A percentile compares a stretch with the other conserved stretches of the same genome.
Conservation (phyloP, 2,888 invertebrate genomes). For the Andricus curvator region DNA sequence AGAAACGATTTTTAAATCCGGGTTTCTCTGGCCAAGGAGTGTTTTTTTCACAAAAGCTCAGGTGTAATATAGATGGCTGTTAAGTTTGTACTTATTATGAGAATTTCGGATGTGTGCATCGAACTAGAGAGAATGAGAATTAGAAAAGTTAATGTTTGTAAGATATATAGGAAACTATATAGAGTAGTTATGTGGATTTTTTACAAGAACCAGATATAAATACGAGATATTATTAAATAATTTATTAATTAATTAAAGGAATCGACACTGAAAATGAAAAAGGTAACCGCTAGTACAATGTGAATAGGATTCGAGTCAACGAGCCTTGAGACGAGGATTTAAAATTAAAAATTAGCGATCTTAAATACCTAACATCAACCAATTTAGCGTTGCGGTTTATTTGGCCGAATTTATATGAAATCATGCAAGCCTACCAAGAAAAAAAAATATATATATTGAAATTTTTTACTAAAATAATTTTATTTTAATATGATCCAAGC, state of each 20-base stretch:
- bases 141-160: slow-evolving; percentile 50
- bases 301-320: slow-evolving; percentile 62
- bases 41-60: slow-evolving; percentile 52
- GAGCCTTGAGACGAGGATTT: slow-evolving; percentile 43
- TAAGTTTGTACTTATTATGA: slow-evolving; percentile 50
- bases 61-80: slow-evolving; percentile 53
- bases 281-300: slow-evolving; percentile 67
- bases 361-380: not conserved
- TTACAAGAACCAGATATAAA: slow-evolving; percentile 29
- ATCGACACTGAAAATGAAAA: slow-evolving; percentile 53
- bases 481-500: not conserved
- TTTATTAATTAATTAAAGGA: slow-evolving; percentile 18
- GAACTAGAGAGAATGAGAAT: slow-evolving; percentile 53
- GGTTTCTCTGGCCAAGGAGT: not conserved
- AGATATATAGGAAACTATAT: slow-evolving; percentile 48
- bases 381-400: not conserved
- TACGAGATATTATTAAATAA: not conserved
- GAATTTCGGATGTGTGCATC: slow-evolving; percentile 50
- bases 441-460: not conserved
- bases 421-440: not conserved
- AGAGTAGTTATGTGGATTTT: slow-evolving; percentile 30
- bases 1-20: not conserved
- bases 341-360: slow-evolving; percentile 21
- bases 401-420: not conserved
- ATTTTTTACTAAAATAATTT: not conserved